Evolutionary conservation across 2,113 vertebrate genomes (phyloP).

Genomic region (Phocoena phocoena): DNA sequence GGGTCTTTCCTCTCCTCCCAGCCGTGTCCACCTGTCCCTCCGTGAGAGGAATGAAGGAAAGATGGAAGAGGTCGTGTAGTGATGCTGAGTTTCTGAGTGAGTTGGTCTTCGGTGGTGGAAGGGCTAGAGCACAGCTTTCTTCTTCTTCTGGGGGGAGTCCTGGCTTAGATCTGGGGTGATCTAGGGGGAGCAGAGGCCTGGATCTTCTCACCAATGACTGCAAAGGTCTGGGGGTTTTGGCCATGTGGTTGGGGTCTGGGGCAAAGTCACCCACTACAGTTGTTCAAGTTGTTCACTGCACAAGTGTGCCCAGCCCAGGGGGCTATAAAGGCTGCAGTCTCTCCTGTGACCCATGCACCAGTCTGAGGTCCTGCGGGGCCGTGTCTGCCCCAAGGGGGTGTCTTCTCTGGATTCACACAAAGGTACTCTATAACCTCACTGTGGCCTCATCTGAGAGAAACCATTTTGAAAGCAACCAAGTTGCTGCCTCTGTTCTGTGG

Average conservation of each 20-base stretch:
- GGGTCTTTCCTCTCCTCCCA: background rate
- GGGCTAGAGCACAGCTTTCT: background rate
- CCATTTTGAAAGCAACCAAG: constrained; percentile 18
- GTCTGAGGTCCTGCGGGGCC: background rate
- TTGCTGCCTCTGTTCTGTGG: background rate
- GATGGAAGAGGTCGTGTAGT: rapidly evolving
- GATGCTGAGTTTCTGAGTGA: background rate
- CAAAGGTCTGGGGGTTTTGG: background rate
- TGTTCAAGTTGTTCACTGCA: background rate
- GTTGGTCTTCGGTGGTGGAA: background rate
- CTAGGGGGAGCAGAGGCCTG: background rate
- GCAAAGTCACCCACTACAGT: background rate
- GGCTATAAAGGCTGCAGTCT: background rate
- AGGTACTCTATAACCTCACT: background rate
- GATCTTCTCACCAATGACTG: background rate
- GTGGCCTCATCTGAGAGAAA: background rate
- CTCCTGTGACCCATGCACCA: background rate
- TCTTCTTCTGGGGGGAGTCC: background rate
- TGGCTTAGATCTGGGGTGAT: background rate
- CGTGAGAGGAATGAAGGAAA: rapidly evolving
- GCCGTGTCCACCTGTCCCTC: background rate
- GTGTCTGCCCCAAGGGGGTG: background rate
- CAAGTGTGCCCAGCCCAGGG: background rate
- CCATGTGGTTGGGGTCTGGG: background rate
- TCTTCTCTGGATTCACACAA: background rate